Percentiles rank a stretch among this genome's conserved stretches.
Conservation (phyloP, 2,113 vertebrate species). For the Corythaeola cristata region DNA sequence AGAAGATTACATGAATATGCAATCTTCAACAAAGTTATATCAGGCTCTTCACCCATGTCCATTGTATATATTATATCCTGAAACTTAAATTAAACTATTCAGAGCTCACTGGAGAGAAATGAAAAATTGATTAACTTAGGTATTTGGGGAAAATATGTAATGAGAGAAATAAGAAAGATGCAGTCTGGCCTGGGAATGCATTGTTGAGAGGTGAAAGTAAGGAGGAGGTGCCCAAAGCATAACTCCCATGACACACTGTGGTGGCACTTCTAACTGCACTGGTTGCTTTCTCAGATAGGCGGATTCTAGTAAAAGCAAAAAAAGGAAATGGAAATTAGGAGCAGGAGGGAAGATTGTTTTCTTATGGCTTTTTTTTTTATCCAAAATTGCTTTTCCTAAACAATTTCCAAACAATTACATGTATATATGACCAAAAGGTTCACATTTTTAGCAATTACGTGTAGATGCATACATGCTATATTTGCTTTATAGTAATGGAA, state of each 20-base stretch:
- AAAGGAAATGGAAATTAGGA: not conserved
- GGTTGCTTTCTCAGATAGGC: not conserved
- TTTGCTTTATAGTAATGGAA: not conserved
- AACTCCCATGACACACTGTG: slow-evolving; percentile 67
- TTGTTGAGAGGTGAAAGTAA: not conserved
- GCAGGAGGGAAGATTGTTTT: not conserved
- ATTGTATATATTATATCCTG: not conserved
- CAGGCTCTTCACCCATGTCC: slow-evolving; percentile 12
- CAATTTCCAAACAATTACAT: not conserved
- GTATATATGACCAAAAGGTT: not conserved
- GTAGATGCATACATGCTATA: not conserved
- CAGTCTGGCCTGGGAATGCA: not conserved
- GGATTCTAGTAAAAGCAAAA: not conserved
- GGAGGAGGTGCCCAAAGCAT: slow-evolving; percentile 36
- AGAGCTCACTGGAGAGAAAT: slow-evolving; percentile 36
- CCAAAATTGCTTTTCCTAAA: not conserved
- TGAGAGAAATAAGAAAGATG: not conserved
- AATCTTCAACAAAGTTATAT: not conserved
- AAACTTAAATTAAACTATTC: slow-evolving; percentile 37
- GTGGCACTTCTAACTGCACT: slow-evolving; percentile 57
- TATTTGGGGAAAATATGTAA: slow-evolving; percentile 4
- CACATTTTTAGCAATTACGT: not conserved
- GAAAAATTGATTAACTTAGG: slow-evolving; percentile 1
- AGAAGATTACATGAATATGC: slow-evolving; percentile 33
- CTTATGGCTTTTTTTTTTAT: not conserved